Evolutionary conservation across 2,888 invertebrate genomes (phyloP), one percentile per base, ranked within the genome.

Genomic region (Drosophila demipolita): DNA sequence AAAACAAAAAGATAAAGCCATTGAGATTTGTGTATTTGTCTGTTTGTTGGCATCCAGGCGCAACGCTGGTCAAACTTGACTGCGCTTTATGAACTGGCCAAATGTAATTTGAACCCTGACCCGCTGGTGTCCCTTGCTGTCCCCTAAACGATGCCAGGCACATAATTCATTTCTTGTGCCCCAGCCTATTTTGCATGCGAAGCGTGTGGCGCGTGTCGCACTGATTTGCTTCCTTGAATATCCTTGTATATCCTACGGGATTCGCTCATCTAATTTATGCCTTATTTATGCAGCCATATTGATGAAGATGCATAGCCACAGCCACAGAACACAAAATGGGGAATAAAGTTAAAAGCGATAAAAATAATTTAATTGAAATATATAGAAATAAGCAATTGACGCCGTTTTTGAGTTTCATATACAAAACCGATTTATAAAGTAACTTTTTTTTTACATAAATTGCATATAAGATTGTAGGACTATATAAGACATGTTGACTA

Each of bases 301-400:
- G 89, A 87, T 73, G 74, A 73, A 81, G 68, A 74, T 42, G 66
- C 64, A 55, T 53, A 29, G 20, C 38, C 42, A 20, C 32, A 26
- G 26, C 4, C 32, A 32, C 57, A 32, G 20, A 32, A 20, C 3
- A 32, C n/a, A 20, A 62, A 29, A 29, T 32, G 48, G 32, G 9
- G 33, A 23, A 38, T 3, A 50, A 63, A 42, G 20, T 32, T 29
- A 33, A 52, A 48, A 72, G 8, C 76, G 55, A 82, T 80, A 72
- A 76, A 81, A 81, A 81, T 75, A 83, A 87, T 87, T 88, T 73
- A 86, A 88, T 87, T 88, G 87, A 81, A 88, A 79, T 84, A 40
- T 62, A 76, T 29, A 70, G 52, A 66, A 69, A 52, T 23, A 32
- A 49, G 38, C 36, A 53, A 65, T 49, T 50, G 48, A 48, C 48